Conservation (phyloP, 2,888 invertebrate species). For the Acleris laterana region DNA sequence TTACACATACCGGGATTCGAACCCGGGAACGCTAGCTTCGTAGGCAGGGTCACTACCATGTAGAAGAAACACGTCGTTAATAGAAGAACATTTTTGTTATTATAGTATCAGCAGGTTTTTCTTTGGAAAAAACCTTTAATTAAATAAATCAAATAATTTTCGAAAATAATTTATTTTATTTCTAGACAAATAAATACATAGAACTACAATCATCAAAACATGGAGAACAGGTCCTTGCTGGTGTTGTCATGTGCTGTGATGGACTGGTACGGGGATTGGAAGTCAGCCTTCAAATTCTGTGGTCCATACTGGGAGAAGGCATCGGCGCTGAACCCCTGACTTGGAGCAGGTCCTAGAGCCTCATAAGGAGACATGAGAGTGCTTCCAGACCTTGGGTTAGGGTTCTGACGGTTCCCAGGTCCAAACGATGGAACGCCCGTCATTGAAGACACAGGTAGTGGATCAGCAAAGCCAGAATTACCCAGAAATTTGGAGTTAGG, state of each 20-base stretch:
- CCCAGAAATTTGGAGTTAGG: constrained; percentile 40
- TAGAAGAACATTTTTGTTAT: too few relatives aligned
- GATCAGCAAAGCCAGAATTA: constrained; percentile 46
- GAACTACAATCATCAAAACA: constrained; percentile 50
- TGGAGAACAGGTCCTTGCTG: constrained; percentile 53
- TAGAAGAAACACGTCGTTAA: too few relatives aligned
- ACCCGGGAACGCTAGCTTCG: too few relatives aligned
- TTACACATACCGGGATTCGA: too few relatives aligned
- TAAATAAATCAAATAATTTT: not conserved
- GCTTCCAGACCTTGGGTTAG: constrained; percentile 46
- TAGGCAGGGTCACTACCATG: too few relatives aligned
- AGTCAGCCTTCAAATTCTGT: constrained; percentile 53
- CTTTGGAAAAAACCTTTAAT: too few relatives aligned
- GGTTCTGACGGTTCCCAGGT: not conserved
- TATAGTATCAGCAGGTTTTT: too few relatives aligned
- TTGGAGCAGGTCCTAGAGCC: constrained; percentile 48
- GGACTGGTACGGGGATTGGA: constrained; percentile 60
- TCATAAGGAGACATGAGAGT: constrained; percentile 62
- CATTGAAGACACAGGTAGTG: constrained; percentile 38
- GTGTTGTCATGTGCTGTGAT: constrained; percentile 52
- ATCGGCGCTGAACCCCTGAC: constrained; percentile 36
- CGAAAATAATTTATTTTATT: constrained; percentile 25
- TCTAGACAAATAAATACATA: constrained; percentile 16
- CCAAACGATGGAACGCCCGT: constrained; percentile 26
- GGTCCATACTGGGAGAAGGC: constrained; percentile 39